phyloP scores from a whole-genome alignment of 1,140 invertebrate genomes.

The Argopecten irradians region DNA sequence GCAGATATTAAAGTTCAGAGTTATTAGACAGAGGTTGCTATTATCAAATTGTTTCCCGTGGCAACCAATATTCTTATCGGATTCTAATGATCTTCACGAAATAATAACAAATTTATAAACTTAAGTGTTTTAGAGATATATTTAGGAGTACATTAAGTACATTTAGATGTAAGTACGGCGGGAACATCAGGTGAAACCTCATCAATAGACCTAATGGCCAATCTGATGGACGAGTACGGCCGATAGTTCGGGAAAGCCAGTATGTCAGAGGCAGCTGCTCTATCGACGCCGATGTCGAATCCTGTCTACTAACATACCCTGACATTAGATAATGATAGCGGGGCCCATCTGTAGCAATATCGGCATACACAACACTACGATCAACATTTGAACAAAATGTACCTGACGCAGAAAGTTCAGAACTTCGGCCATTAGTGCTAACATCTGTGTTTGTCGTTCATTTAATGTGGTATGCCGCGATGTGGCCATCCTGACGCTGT shows the following conservation, averaged over 20 bases:
- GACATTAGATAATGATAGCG: not conserved
- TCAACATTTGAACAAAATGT: not conserved
- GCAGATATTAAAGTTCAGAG: too few relatives aligned
- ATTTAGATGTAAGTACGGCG: not conserved
- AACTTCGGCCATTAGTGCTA: not conserved
- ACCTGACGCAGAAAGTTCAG: not conserved
- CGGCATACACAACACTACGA: not conserved
- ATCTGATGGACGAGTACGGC: not conserved
- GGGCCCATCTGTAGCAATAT: not conserved
- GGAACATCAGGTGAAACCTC: not conserved
- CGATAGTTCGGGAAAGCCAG: not conserved
- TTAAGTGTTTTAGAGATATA: too few relatives aligned
- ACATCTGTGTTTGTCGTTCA: not conserved
- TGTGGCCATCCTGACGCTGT: not conserved
- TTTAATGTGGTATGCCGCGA: not conserved
- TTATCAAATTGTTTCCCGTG: too few relatives aligned
- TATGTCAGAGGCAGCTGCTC: not conserved
- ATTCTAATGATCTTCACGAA: too few relatives aligned
- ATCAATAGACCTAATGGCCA: not conserved
- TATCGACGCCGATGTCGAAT: too few relatives aligned
- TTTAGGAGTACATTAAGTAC: not conserved
- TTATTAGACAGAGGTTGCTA: too few relatives aligned
- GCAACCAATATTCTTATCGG: too few relatives aligned
- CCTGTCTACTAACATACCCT: not conserved
- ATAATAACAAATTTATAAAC: too few relatives aligned